Percentiles rank a stretch among this genome's conserved stretches.
Conservation (phyloP, 2,113 vertebrate genomes). For the Rhinoptilus africanus region DNA sequence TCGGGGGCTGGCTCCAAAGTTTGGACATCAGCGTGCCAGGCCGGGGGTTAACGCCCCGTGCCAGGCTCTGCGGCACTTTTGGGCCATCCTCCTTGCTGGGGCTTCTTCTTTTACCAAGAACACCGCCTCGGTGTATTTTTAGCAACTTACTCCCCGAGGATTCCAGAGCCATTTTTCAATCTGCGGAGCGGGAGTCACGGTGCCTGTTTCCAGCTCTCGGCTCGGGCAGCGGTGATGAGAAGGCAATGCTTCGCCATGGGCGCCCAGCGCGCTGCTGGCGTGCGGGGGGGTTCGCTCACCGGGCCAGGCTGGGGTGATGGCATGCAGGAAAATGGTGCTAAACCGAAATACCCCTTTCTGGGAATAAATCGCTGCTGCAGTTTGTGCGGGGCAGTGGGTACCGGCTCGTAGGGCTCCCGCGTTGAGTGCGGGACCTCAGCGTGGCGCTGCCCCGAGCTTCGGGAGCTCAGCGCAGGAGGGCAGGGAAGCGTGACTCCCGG, state of each 20-base stretch:
- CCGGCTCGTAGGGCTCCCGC: rapidly evolving
- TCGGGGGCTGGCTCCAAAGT: rapidly evolving
- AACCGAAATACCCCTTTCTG: not conserved
- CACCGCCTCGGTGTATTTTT: slow-evolving; percentile 34
- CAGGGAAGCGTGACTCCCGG: rapidly evolving
- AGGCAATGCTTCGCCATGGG: not conserved
- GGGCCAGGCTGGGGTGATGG: not conserved
- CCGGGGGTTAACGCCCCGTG: not conserved
- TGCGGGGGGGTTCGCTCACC: rapidly evolving
- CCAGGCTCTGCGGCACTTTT: not conserved
- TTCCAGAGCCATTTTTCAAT: slow-evolving; percentile 43
- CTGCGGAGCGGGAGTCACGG: not conserved
- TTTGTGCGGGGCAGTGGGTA: not conserved
- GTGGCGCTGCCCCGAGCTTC: not conserved
- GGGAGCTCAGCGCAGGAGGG: rapidly evolving
- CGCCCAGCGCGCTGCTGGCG: not conserved
- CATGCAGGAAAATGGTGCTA: not conserved
- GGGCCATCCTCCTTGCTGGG: not conserved
- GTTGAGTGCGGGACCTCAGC: not conserved
- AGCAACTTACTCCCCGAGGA: slow-evolving; percentile 46
- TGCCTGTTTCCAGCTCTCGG: not conserved
- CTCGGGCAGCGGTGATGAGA: not conserved
- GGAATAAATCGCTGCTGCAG: rapidly evolving
- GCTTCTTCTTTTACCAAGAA: slow-evolving; percentile 3
- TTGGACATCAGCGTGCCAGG: not conserved